A percentile compares a stretch with the other conserved stretches of the same genome.
These are phyloP conservation scores for Lampris incognitus DNA, from an alignment of 2,113 vertebrate genomes.

Conservation along the genomic window DNA sequence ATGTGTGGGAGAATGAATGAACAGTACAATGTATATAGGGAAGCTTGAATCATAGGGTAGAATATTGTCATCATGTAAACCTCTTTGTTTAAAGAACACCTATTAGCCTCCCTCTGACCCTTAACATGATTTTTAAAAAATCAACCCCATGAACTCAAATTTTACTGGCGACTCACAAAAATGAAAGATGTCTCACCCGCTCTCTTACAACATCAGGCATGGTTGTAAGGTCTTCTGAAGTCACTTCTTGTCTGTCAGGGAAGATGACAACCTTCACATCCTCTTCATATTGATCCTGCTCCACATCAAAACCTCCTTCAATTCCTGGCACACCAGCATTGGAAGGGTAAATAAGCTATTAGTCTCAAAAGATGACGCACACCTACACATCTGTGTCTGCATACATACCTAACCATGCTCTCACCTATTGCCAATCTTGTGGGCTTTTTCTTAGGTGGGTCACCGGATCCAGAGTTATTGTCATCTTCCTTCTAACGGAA, in stretches of 20 bases:
- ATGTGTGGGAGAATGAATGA: no score
- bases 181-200: constrained; percentile 82
- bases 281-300: constrained; percentile 94
- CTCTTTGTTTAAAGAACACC: not conserved
- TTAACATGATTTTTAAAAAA: not conserved
- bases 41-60: no score
- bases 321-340: constrained; percentile 82
- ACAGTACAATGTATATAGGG: no score
- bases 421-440: constrained; percentile 97
- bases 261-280: constrained; percentile 96
- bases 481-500: constrained; percentile 88
- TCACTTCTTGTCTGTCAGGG: constrained; percentile 93
- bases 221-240: constrained; percentile 87
- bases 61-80: no score
- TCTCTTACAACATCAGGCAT: constrained; percentile 94
- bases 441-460: constrained; percentile 97
- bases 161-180: not conserved
- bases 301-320: constrained; percentile 97
- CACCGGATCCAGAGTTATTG: constrained; percentile 86
- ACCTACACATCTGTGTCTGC: not conserved
- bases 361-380: not conserved
- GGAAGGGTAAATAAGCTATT: not conserved
- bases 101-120: not conserved
- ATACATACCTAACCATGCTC: not conserved
- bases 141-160: not conserved